Evolutionary conservation across 2,888 invertebrate genomes (phyloP).

Genomic region (Schrankia costaestrigalis): DNA sequence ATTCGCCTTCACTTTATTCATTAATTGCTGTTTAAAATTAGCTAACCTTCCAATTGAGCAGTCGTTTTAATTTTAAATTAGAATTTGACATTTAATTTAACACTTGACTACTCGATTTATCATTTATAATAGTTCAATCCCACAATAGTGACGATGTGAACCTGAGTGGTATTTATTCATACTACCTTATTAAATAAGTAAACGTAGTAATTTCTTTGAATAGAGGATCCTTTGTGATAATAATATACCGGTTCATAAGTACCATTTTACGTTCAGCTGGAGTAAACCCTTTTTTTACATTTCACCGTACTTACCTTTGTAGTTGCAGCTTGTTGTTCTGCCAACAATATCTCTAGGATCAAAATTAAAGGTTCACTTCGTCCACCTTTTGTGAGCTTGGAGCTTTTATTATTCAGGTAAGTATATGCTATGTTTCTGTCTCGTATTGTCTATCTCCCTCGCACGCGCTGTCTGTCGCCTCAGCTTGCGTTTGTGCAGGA

Average conservation of each 20-base stretch:
- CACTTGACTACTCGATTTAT: too few relatives aligned
- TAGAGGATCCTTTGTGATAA: too few relatives aligned
- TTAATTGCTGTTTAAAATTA: conserved; percentile 28
- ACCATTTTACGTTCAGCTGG: too few relatives aligned
- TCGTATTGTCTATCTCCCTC: conserved; percentile 44
- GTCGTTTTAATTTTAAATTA: too few relatives aligned
- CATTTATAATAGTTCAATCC: too few relatives aligned
- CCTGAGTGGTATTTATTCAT: too few relatives aligned
- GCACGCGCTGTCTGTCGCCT: conserved; percentile 43
- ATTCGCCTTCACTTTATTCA: conserved; percentile 43
- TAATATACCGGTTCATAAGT: too few relatives aligned
- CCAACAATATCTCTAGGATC: conserved; percentile 35
- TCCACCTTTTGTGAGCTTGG: conserved; percentile 55
- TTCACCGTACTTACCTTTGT: conserved; percentile 7
- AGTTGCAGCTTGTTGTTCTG: conserved; percentile 19
- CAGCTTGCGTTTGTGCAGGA: conserved; percentile 63
- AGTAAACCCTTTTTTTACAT: too few relatives aligned
- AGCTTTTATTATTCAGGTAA: conserved; percentile 74
- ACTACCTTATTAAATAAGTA: too few relatives aligned
- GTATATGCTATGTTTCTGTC: conserved; percentile 52
- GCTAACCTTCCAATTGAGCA: conserved; percentile 8
- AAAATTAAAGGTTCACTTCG: conserved; percentile 45
- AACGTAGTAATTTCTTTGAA: too few relatives aligned
- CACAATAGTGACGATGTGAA: too few relatives aligned
- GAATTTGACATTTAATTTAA: too few relatives aligned